phyloP scores from a whole-genome alignment of 1,140 invertebrate species.

The Zaprionus lachaisei region DNA sequence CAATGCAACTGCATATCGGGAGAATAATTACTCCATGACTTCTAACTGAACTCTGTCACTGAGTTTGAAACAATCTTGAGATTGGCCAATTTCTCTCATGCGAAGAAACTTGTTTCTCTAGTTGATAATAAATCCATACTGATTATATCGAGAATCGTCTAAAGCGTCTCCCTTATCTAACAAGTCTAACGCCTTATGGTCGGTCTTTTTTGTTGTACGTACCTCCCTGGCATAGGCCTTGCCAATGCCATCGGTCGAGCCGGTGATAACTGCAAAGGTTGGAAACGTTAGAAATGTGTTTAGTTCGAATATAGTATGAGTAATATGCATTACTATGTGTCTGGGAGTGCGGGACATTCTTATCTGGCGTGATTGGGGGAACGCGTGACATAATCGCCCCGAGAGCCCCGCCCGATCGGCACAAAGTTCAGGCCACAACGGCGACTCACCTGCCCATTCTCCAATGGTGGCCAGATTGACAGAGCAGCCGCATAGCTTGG shows the following conservation, averaged over 20 bases:
- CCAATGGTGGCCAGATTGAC: constrained; percentile 84
- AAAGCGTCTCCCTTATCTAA: neutral
- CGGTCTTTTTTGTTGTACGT: constrained; percentile 57
- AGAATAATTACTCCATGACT: neutral
- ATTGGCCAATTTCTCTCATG: neutral
- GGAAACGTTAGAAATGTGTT: neutral
- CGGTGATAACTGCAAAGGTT: constrained; percentile 91
- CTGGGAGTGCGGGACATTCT: constrained; percentile 13
- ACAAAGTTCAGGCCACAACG: constrained; percentile 6
- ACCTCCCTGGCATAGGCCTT: constrained; percentile 93
- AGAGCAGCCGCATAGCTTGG: constrained; percentile 77
- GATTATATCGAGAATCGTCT: neutral
- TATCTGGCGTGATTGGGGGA: constrained; percentile 37
- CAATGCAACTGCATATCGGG: neutral
- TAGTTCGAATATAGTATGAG: constrained; percentile 9
- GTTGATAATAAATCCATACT: neutral
- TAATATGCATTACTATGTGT: constrained; percentile 11
- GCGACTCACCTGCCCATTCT: constrained; percentile 84
- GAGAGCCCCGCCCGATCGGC: neutral
- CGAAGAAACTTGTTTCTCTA: neutral
- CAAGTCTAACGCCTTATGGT: neutral
- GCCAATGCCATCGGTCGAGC: constrained; percentile 96
- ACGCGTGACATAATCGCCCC: constrained; percentile 3
- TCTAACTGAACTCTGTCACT: neutral
- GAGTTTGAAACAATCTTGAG: neutral